Percentiles rank a stretch among this genome's conserved stretches.
phyloP scores from a whole-genome alignment of 2,113 vertebrate genomes.

The Alethe castanea region DNA sequence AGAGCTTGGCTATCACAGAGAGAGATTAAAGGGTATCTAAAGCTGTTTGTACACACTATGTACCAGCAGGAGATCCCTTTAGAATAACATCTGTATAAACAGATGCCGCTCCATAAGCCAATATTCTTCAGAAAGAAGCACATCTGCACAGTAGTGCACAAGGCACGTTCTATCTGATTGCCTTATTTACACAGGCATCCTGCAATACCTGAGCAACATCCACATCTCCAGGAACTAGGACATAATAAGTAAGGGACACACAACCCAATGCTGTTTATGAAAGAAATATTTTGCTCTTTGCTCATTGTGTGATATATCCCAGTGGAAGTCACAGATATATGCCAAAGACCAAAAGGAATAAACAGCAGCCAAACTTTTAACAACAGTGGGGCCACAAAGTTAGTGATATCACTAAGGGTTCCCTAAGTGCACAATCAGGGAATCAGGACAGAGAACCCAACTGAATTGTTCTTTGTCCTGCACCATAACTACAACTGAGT shows the following conservation, averaged over 20 bases:
- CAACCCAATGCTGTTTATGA: not conserved
- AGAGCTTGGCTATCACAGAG: not conserved
- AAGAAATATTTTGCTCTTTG: not conserved
- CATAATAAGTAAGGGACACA: not conserved
- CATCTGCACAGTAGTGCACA: not conserved
- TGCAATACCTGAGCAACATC: not conserved
- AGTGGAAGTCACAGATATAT: not conserved
- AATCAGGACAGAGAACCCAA: not conserved
- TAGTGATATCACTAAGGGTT: not conserved
- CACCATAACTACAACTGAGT: not conserved
- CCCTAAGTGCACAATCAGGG: not conserved
- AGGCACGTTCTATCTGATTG: not conserved
- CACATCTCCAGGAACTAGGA: not conserved
- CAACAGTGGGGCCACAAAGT: not conserved
- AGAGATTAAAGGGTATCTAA: not conserved
- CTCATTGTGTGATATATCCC: not conserved
- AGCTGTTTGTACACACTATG: not conserved
- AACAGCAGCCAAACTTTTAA: not conserved
- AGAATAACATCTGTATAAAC: slow-evolving; percentile 50
- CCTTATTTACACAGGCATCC: not conserved
- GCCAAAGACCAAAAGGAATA: not conserved
- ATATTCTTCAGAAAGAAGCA: not conserved
- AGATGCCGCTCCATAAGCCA: slow-evolving; percentile 17
- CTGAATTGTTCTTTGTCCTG: not conserved
- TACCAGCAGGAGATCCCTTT: not conserved